Conservation (phyloP, 1,140 invertebrate genomes). For the Bombus difficillimus region DNA sequence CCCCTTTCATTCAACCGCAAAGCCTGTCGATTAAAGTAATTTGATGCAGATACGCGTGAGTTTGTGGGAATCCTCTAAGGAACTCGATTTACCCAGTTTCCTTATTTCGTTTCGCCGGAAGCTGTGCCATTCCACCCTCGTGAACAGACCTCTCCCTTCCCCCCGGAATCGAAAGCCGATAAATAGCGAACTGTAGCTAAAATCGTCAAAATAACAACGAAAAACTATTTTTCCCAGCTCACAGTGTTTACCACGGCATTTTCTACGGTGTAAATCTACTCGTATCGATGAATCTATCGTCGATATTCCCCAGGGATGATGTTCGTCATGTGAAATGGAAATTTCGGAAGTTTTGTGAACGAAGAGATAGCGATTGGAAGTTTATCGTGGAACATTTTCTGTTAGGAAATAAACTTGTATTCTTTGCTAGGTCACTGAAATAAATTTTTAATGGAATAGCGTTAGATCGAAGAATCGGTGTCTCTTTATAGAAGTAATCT, state of each 20-base stretch:
- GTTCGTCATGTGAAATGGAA: too few species aligned
- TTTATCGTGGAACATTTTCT: background rate
- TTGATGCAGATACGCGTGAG: background rate
- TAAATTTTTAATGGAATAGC: background rate
- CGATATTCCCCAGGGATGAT: too few species aligned
- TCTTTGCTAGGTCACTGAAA: too few species aligned
- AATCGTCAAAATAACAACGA: conserved; percentile 4
- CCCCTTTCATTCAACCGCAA: background rate
- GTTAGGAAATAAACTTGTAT: background rate
- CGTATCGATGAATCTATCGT: too few species aligned
- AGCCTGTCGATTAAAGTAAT: conserved; percentile 11
- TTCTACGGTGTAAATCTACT: too few species aligned
- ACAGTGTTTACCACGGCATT: background rate
- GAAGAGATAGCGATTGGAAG: too few species aligned
- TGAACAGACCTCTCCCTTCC: background rate
- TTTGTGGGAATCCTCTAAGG: background rate
- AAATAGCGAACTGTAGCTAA: background rate
- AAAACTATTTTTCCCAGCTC: background rate
- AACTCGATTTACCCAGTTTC: conserved; percentile 6
- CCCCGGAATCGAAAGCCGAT: background rate
- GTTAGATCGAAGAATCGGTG: background rate
- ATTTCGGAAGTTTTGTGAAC: too few species aligned
- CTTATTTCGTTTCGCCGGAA: conserved; percentile 13
- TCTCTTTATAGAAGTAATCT: too few species aligned
- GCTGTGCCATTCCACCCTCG: background rate